These are phyloP conservation scores for Cylas formicarius DNA, from an alignment of 1,140 invertebrate genomes.

Conservation along the genomic window DNA sequence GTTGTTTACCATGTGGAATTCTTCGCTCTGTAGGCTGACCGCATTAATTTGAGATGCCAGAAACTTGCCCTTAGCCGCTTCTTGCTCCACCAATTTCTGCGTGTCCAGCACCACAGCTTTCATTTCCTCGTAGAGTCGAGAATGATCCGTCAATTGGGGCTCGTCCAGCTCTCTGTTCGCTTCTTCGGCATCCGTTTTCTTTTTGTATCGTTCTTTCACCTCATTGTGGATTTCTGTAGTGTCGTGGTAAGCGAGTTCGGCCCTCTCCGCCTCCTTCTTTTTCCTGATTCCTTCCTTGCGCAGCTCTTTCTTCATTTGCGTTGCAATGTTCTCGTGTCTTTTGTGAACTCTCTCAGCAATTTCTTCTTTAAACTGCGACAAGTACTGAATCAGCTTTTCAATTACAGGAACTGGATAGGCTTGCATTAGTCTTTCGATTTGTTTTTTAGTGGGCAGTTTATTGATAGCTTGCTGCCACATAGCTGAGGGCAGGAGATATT, in stretches of 20 bases:
- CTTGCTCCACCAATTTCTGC: conserved; percentile 36
- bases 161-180: conserved; percentile 24
- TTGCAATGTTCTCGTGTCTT: conserved; percentile 36
- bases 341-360: conserved; percentile 36
- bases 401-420: conserved; percentile 33
- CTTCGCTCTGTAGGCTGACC: conserved; percentile 31
- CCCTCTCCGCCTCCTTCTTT: conserved; percentile 28
- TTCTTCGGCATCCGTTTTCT: conserved; percentile 25
- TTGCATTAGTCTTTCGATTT: conserved; percentile 27
- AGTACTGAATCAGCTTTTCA: conserved; percentile 24
- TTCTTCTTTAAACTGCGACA: conserved; percentile 35
- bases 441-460: conserved; percentile 29
- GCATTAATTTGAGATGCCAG: conserved; percentile 37
- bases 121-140: conserved; percentile 34
- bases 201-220: conserved; percentile 26
- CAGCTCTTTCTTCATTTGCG: conserved; percentile 39
- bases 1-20: conserved; percentile 30
- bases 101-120: conserved; percentile 32
- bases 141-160: conserved; percentile 25
- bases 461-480: conserved; percentile 40
- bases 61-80: conserved; percentile 33
- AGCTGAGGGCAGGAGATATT: conserved; percentile 30
- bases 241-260: conserved; percentile 22
- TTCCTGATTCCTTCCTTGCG: conserved; percentile 34
- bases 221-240: conserved; percentile 23